Percentiles rank a stretch among this genome's conserved stretches.
These are phyloP conservation scores for Drosophila hawaiiensis DNA, from an alignment of 2,888 invertebrate species.

Conservation along the genomic window DNA sequence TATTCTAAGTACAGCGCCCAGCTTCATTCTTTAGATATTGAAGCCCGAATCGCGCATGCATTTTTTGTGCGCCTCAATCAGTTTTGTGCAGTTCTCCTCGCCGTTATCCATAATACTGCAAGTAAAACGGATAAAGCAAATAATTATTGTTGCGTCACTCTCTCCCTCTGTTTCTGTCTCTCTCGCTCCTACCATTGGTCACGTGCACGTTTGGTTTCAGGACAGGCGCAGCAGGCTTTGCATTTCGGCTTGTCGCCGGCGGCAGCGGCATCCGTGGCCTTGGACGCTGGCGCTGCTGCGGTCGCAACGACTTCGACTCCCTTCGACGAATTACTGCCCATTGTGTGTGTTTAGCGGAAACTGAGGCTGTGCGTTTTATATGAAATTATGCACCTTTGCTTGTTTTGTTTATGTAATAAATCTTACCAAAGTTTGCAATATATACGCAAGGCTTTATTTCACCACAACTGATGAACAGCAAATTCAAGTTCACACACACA, in stretches of 20 bases:
- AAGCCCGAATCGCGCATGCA: slow-evolving; percentile 99
- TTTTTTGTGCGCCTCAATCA: slow-evolving; percentile 98
- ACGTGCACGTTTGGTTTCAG: slow-evolving; percentile 95
- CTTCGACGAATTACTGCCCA: slow-evolving; percentile 87
- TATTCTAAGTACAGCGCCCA: slow-evolving; percentile 10
- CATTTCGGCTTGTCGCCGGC: slow-evolving; percentile 89
- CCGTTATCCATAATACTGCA: slow-evolving; percentile 95
- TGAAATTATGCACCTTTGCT: slow-evolving; percentile 6
- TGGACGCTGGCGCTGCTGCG: slow-evolving; percentile 64
- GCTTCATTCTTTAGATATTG: slow-evolving; percentile 89
- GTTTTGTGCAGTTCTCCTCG: slow-evolving; percentile 94
- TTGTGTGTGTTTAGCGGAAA: slow-evolving; percentile 59
- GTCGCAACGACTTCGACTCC: slow-evolving; percentile 86
- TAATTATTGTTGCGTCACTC: slow-evolving; percentile 30
- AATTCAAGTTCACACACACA: slow-evolving; percentile 52
- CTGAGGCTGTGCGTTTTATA: background rate
- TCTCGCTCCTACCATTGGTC: slow-evolving; percentile 92
- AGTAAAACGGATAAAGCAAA: background rate
- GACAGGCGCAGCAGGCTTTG: slow-evolving; percentile 98
- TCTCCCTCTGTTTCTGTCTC: background rate
- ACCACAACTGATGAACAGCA: slow-evolving; percentile 43
- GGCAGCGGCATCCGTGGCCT: slow-evolving; percentile 74
- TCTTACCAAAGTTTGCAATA: slow-evolving; percentile 46
- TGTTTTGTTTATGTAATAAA: slow-evolving; percentile 71
- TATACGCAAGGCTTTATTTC: slow-evolving; percentile 29